phyloP scores from a whole-genome alignment of 1,140 invertebrate species.

The Nephila pilipes region DNA sequence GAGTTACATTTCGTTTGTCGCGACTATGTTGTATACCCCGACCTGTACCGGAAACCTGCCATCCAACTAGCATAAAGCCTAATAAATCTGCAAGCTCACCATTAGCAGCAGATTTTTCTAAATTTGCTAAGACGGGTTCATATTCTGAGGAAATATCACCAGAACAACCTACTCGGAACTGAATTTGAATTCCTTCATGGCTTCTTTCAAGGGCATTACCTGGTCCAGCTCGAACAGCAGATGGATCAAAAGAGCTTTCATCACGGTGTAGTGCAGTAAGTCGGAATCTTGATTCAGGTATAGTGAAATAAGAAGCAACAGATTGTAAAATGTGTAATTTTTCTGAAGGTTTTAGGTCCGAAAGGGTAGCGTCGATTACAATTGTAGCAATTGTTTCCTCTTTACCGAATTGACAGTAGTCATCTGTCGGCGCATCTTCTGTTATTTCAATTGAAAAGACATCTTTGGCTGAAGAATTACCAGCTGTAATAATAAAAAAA shows the following conservation, averaged over 20 bases:
- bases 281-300: constrained; percentile 71
- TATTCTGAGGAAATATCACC: constrained; percentile 84
- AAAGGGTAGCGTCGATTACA: constrained; percentile 80
- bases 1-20: constrained; percentile 67
- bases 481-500: constrained; percentile 77
- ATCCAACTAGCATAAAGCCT: constrained; percentile 85
- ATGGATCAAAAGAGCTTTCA: constrained; percentile 80
- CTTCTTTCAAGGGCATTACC: constrained; percentile 83
- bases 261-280: constrained; percentile 73
- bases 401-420: constrained; percentile 79
- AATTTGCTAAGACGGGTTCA: constrained; percentile 83
- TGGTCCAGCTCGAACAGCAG: constrained; percentile 84
- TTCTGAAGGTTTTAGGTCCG: constrained; percentile 77
- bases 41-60: constrained; percentile 83
- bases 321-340: constrained; percentile 79
- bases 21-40: constrained; percentile 46
- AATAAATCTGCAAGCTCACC: constrained; percentile 85
- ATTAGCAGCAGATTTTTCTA: constrained; percentile 85
- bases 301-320: constrained; percentile 79
- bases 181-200: constrained; percentile 83
- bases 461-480: constrained; percentile 82
- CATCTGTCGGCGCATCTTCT: constrained; percentile 58
- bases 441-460: constrained; percentile 84
- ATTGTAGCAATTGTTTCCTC: constrained; percentile 81
- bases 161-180: constrained; percentile 87